phyloP scores from a whole-genome alignment of 2,888 invertebrate genomes.

The Hipparchia semele region DNA sequence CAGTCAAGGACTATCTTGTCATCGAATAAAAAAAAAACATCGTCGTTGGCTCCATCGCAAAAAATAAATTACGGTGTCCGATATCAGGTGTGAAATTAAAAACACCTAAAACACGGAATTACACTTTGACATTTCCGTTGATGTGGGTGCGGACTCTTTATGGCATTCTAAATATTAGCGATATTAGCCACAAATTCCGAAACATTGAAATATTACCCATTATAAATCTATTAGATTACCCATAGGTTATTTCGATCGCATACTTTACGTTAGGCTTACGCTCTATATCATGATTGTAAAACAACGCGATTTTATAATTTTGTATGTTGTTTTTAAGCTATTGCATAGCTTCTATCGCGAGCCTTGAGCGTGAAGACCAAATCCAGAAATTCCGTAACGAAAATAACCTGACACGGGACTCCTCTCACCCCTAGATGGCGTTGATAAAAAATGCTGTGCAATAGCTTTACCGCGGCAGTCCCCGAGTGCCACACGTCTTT shows the following conservation, averaged over 20 bases:
- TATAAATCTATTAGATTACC: too few species aligned
- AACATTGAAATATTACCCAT: slow-evolving; percentile 34
- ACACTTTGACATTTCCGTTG: slow-evolving; percentile 56
- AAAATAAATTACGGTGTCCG: neutral
- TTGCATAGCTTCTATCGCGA: too few species aligned
- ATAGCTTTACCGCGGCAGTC: too few species aligned
- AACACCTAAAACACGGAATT: slow-evolving; percentile 52
- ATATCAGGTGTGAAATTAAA: slow-evolving; percentile 46
- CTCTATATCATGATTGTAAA: neutral
- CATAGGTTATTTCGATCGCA: slow-evolving; percentile 14
- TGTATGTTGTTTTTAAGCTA: neutral
- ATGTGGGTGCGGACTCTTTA: slow-evolving; percentile 55
- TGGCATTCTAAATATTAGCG: slow-evolving; percentile 43
- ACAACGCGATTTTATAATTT: neutral
- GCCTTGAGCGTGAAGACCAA: too few species aligned
- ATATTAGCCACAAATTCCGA: slow-evolving; percentile 40
- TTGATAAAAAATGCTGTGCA: too few species aligned
- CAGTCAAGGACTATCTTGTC: too few species aligned
- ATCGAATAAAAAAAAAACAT: neutral
- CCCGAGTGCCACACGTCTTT: too few species aligned
- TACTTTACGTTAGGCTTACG: neutral
- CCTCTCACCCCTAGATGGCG: too few species aligned
- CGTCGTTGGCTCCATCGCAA: neutral
- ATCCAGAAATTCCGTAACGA: too few species aligned
- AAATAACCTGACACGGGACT: too few species aligned